A percentile compares a stretch with the other conserved stretches of the same genome.
These are phyloP conservation scores for Daktulosphaira vitifoliae DNA, from an alignment of 1,140 invertebrate species.

Conservation along the genomic window DNA sequence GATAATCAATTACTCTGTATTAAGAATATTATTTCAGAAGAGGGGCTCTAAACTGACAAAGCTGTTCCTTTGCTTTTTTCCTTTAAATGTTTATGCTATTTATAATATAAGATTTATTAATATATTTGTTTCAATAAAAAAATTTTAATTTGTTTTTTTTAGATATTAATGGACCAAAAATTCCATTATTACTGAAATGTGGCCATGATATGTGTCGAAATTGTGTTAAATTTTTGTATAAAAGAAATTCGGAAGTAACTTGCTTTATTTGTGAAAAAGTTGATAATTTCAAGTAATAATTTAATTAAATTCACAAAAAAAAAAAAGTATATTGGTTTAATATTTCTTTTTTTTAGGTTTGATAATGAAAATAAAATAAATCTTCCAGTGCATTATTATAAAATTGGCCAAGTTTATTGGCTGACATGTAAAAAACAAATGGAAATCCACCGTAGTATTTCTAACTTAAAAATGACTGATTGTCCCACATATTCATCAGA, in stretches of 20 bases:
- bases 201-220: conserved; percentile 44
- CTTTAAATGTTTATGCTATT: too few relatives aligned
- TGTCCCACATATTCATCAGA: not conserved
- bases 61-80: too few relatives aligned
- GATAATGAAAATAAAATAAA: not conserved
- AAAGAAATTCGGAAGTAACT: conserved; percentile 30
- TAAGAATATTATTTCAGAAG: too few relatives aligned
- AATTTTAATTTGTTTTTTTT: not conserved
- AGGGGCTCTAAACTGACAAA: too few relatives aligned
- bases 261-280: conserved; percentile 33
- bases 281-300: not conserved
- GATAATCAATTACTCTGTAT: too few relatives aligned
- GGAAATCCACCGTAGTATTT: not conserved
- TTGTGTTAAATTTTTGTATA: conserved; percentile 37
- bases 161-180: not conserved
- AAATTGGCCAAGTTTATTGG: conserved; percentile 4
- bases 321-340: too few relatives aligned
- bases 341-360: not conserved
- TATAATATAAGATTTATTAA: too few relatives aligned
- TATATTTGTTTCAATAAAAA: too few relatives aligned
- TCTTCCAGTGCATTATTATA: conserved; percentile 19
- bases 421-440: not conserved
- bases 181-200: conserved; percentile 44
- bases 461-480: conserved; percentile 2
- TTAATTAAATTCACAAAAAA: too few relatives aligned